Percentiles rank a stretch among this genome's conserved stretches.
Conservation (phyloP, 2,797 vertebrate genomes). For the Vespertilio murinus region DNA sequence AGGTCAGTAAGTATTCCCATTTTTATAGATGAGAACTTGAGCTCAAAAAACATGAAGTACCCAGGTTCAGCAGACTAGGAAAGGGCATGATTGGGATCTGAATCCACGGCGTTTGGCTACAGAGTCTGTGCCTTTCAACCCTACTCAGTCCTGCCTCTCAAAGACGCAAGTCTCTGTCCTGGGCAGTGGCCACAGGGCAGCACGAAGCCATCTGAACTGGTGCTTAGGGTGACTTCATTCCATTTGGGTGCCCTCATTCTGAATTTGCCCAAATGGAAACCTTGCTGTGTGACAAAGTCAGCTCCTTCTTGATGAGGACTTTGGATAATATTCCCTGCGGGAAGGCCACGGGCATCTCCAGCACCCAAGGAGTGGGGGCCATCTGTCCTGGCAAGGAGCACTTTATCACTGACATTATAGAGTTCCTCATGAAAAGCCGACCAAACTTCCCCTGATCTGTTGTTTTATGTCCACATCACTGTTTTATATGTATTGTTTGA, state of each 20-base stretch:
- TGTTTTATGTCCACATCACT: neutral
- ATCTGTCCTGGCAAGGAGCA: neutral
- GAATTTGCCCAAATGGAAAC: neutral
- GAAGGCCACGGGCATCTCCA: neutral
- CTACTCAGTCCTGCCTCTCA: neutral
- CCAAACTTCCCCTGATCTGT: neutral
- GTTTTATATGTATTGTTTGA: neutral
- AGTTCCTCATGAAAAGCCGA: neutral
- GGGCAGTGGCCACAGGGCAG: too few species aligned
- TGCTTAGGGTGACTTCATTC: neutral
- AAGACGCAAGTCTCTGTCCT: neutral
- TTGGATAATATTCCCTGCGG: neutral
- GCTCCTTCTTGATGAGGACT: neutral
- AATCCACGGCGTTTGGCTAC: neutral
- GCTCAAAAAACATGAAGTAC: neutral
- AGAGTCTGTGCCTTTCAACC: neutral
- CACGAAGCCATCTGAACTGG: neutral
- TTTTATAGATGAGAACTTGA: neutral
- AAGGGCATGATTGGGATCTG: neutral
- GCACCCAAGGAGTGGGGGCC: accelerated
- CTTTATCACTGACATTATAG: neutral
- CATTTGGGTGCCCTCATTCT: neutral
- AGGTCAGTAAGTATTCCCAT: neutral
- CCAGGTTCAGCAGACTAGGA: neutral
- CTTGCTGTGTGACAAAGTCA: neutral